Evolutionary conservation across 2,797 vertebrate genomes (phyloP).

Genomic region (Enteromius argenteus): DNA sequence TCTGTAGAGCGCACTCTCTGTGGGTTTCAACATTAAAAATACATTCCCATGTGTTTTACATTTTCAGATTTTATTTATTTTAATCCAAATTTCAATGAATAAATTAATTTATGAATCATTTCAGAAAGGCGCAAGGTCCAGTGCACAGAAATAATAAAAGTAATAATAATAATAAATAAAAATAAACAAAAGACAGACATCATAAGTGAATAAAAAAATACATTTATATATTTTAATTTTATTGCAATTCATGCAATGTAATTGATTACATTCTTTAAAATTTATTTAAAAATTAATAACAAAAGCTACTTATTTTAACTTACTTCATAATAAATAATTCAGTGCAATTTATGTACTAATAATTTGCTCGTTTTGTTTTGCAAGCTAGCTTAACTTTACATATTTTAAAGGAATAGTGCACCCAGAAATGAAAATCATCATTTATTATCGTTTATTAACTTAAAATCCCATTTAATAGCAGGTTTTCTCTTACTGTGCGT

Average conservation of each 20-base stretch:
- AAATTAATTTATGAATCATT: too few species aligned
- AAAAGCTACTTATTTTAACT: not conserved
- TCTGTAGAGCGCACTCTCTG: conserved; percentile 83
- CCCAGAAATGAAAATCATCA: too few species aligned
- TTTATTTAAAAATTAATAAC: too few species aligned
- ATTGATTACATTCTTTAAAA: too few species aligned
- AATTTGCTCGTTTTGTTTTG: not conserved
- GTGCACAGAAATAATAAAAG: not conserved
- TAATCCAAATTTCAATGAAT: too few species aligned
- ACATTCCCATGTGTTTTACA: too few species aligned
- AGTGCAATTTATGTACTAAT: not conserved
- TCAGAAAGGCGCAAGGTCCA: not conserved
- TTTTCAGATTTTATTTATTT: too few species aligned
- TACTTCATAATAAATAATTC: not conserved
- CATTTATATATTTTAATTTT: not conserved
- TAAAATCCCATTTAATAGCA: too few species aligned
- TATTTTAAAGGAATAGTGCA: too few species aligned
- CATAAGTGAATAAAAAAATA: not conserved
- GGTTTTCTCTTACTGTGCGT: not conserved
- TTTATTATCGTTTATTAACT: too few species aligned
- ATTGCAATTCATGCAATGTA: too few species aligned
- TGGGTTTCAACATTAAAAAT: not conserved
- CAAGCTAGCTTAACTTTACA: not conserved
- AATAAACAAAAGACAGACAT: not conserved
- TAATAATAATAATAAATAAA: not conserved